Conservation (phyloP, 2,797 vertebrate species). For the Notamacropus eugenii region DNA sequence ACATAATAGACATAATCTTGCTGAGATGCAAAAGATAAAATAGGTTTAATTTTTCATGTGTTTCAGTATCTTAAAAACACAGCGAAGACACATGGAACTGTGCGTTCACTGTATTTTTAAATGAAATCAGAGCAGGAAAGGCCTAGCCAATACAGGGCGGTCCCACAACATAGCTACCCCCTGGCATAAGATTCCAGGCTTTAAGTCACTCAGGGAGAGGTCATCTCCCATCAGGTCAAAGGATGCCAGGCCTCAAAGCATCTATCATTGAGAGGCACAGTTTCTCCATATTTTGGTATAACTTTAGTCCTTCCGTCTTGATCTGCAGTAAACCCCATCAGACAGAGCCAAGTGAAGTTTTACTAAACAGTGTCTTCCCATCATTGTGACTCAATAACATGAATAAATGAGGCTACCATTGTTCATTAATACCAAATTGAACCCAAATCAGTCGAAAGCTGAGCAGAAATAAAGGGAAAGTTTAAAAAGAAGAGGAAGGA, state of each 20-base stretch:
- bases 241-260: neutral
- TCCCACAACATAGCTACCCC: neutral
- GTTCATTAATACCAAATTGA: neutral
- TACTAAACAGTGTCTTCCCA: neutral
- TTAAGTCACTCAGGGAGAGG: neutral
- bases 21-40: neutral
- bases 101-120: neutral
- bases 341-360: neutral
- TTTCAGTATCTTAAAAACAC: neutral
- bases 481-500: neutral
- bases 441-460: neutral
- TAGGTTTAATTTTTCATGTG: neutral
- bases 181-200: neutral
- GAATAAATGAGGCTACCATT: neutral
- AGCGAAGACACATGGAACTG: neutral
- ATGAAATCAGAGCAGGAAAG: neutral
- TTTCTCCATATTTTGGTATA: neutral
- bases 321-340: neutral
- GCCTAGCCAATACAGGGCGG: neutral
- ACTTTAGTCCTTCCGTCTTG: neutral
- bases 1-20: neutral
- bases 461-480: neutral
- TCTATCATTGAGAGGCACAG: neutral
- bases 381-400: neutral
- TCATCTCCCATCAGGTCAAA: neutral